phyloP scores from a whole-genome alignment of 2,113 vertebrate genomes.

The Rhipidura dahli region DNA sequence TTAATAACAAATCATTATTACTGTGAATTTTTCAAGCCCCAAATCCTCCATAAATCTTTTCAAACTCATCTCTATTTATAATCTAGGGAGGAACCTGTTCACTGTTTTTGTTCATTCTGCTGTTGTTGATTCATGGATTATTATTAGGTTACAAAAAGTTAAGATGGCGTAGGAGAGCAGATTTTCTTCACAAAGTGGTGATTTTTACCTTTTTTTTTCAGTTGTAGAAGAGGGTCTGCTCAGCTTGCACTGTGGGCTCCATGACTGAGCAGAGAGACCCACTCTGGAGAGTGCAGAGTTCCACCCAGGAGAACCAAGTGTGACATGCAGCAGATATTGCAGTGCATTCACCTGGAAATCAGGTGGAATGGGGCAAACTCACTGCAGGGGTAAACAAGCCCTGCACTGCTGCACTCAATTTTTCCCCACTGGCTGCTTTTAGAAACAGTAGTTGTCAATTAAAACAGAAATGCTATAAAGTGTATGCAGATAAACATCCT shows the following conservation, averaged over 20 bases:
- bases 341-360: background rate
- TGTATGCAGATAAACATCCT: background rate
- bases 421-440: background rate
- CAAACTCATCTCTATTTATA: constrained; percentile 23
- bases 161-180: background rate
- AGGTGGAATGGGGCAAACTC: background rate
- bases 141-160: background rate
- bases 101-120: background rate
- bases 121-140: background rate
- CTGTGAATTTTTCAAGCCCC: background rate
- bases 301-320: background rate
- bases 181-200: background rate
- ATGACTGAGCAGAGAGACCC: background rate
- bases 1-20: constrained; percentile 34
- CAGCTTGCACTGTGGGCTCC: accelerated
- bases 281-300: background rate
- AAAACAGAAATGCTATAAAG: background rate
- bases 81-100: constrained; percentile 18
- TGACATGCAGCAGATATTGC: background rate
- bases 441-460: background rate
- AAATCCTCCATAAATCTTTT: background rate
- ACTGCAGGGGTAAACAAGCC: background rate
- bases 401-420: background rate
- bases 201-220: background rate
- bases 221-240: background rate